These are phyloP conservation scores for Oncorhynchus gorbuscha DNA, from an alignment of 2,113 vertebrate genomes.

Conservation along the genomic window DNA sequence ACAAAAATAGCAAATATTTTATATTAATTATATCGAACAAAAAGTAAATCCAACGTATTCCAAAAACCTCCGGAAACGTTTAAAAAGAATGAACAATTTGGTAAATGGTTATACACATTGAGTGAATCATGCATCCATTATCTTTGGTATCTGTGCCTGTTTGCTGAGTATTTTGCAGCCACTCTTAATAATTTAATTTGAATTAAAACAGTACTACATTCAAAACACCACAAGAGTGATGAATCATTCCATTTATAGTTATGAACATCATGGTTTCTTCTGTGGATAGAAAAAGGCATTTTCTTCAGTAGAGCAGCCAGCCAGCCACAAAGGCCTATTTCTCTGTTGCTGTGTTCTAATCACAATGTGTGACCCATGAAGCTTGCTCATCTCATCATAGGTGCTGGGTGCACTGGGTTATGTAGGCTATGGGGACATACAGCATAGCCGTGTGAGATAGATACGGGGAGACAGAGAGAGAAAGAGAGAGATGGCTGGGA, in stretches of 20 bases:
- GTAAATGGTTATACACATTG: neutral
- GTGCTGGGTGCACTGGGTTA: too few species aligned
- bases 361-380: neutral
- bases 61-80: neutral
- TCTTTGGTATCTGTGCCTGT: neutral
- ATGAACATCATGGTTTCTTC: neutral
- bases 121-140: neutral
- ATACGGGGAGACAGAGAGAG: slow-evolving; percentile 68
- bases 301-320: neutral
- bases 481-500: slow-evolving; percentile 52
- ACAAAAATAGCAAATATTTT: neutral
- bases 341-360: neutral
- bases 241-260: neutral
- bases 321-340: neutral
- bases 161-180: neutral
- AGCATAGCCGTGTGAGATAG: neutral
- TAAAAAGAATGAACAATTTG: neutral
- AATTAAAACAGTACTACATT: neutral
- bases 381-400: too few species aligned
- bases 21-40: neutral
- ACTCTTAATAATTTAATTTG: slow-evolving; percentile 5
- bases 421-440: too few species aligned
- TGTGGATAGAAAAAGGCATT: neutral
- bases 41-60: neutral
- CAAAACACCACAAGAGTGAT: neutral